Conservation (phyloP, 1,140 invertebrate species). For the Hycleus cichorii region DNA sequence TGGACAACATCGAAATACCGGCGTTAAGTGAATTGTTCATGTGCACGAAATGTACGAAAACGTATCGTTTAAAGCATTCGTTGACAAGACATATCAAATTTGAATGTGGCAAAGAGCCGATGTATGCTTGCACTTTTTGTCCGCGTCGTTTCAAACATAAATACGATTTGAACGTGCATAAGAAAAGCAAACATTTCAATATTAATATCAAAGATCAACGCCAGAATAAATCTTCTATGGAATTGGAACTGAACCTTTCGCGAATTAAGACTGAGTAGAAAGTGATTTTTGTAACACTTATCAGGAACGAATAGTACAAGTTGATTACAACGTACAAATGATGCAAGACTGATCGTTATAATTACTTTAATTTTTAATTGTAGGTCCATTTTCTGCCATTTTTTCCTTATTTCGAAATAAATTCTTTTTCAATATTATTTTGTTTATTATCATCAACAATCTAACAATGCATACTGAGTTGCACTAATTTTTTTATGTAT, state of each 20-base stretch:
- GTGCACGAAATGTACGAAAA: conserved; percentile 36
- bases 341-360: too few species aligned
- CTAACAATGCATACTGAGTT: too few species aligned
- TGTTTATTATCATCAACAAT: too few species aligned
- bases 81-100: conserved; percentile 57
- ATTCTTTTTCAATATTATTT: too few species aligned
- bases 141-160: conserved; percentile 37
- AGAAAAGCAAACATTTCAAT: conserved; percentile 26
- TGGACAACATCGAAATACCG: conserved; percentile 3
- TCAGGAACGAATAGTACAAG: too few species aligned
- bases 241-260: too few species aligned
- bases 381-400: too few species aligned
- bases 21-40: conserved; percentile 29
- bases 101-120: conserved; percentile 56
- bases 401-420: neutral
- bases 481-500: too few species aligned
- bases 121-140: conserved; percentile 37
- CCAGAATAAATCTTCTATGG: neutral
- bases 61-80: conserved; percentile 44
- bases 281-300: too few species aligned
- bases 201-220: neutral
- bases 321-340: too few species aligned
- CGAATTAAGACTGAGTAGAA: too few species aligned
- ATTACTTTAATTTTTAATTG: too few species aligned
- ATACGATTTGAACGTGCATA: conserved; percentile 37